A percentile compares a stretch with the other conserved stretches of the same genome.
Conservation (phyloP, 2,113 vertebrate species). For the Ascaphus truei region DNA sequence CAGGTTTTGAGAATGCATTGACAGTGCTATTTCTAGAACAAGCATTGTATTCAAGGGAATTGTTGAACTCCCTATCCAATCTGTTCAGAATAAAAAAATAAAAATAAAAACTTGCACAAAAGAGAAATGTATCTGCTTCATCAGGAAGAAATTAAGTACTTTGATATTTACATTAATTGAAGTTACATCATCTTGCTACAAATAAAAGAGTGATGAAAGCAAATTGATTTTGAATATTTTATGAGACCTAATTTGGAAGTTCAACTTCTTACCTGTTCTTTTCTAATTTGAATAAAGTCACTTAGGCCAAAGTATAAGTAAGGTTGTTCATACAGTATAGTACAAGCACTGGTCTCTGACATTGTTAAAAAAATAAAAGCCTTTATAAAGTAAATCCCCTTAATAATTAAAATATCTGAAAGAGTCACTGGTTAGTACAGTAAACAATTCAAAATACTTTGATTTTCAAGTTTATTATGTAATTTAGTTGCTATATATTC, state of each 20-base stretch:
- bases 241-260: slow-evolving; percentile 16
- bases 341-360: no score
- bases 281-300: background rate
- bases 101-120: background rate
- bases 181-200: background rate
- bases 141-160: slow-evolving; percentile 11
- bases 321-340: no score
- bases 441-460: no score
- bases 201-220: background rate
- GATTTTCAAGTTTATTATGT: no score
- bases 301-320: background rate
- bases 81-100: slow-evolving; percentile 9
- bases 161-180: background rate
- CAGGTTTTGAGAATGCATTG: background rate
- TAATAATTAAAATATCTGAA: no score
- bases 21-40: background rate
- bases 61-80: slow-evolving; percentile 10
- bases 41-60: slow-evolving; percentile 11
- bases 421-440: no score
- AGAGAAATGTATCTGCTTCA: background rate
- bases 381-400: no score
- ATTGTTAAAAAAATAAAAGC: no score
- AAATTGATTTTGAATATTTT: slow-evolving; percentile 30
- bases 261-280: slow-evolving; percentile 5
- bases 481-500: no score